A percentile compares a stretch with the other conserved stretches of the same genome.
Conservation (phyloP, 2,888 invertebrate species). For the Rhagium mordax region DNA sequence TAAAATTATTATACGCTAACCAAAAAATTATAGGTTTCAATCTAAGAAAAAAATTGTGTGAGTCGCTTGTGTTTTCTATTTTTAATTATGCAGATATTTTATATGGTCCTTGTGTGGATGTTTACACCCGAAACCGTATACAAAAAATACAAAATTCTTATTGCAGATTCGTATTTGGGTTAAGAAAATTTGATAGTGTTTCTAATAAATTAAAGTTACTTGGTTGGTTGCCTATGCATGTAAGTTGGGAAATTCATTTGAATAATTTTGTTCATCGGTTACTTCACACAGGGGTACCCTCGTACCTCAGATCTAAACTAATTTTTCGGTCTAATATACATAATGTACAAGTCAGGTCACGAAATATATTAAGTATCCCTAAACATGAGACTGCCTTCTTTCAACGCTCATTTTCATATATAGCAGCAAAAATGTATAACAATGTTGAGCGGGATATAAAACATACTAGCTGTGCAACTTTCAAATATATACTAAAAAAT, state of each 20-base stretch:
- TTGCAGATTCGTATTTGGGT: not conserved
- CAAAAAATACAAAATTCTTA: not conserved
- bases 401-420: too few relatives aligned
- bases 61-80: not conserved
- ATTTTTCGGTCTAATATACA: not conserved
- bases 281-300: not conserved
- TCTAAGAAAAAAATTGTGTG: too few relatives aligned
- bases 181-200: not conserved
- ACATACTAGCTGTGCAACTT: too few relatives aligned
- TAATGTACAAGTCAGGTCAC: not conserved
- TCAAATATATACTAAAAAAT: too few relatives aligned
- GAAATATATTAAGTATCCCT: not conserved
- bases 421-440: too few relatives aligned
- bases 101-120: not conserved
- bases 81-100: not conserved
- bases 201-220: not conserved
- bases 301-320: not conserved
- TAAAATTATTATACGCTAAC: too few relatives aligned
- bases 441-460: too few relatives aligned
- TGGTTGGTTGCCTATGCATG: not conserved
- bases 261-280: not conserved
- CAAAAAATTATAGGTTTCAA: too few relatives aligned
- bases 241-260: not conserved
- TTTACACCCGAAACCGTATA: not conserved
- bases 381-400: not conserved